These are phyloP conservation scores for Amphiprion clarkii DNA, from an alignment of 2,797 vertebrate species.

Conservation along the genomic window DNA sequence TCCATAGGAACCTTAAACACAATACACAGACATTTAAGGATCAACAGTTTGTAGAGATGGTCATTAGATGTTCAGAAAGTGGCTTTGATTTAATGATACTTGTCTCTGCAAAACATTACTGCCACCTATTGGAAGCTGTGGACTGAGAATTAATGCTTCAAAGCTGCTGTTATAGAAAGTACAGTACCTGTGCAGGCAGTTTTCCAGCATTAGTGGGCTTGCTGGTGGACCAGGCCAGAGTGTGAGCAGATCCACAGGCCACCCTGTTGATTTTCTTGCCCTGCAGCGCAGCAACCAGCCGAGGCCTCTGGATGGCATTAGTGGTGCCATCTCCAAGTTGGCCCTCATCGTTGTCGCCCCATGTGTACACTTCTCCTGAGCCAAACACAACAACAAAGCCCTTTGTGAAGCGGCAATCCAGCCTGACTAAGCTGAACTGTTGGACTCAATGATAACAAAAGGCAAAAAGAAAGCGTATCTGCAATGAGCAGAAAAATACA, in stretches of 20 bases:
- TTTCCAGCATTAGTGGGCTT: slow-evolving; percentile 98
- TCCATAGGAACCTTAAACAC: slow-evolving; percentile 95
- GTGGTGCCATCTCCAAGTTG: slow-evolving; percentile 98
- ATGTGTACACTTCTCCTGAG: slow-evolving; percentile 97
- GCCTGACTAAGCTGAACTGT: neutral
- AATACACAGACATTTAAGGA: slow-evolving; percentile 10
- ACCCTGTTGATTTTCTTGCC: slow-evolving; percentile 99
- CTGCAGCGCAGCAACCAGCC: slow-evolving; percentile 96
- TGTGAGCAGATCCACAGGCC: slow-evolving; percentile 98
- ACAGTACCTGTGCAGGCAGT: slow-evolving; percentile 93
- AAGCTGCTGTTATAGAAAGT: neutral
- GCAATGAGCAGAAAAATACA: neutral
- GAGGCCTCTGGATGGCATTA: slow-evolving; percentile 97
- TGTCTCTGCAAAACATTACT: slow-evolving; percentile 32
- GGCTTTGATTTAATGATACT: neutral
- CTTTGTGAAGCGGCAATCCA: slow-evolving; percentile 20
- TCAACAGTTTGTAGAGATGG: neutral
- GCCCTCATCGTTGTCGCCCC: slow-evolving; percentile 99
- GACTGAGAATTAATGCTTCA: neutral
- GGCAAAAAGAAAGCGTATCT: neutral
- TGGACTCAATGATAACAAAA: neutral
- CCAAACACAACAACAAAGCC: slow-evolving; percentile 51
- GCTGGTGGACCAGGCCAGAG: slow-evolving; percentile 98
- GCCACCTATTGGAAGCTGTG: slow-evolving; percentile 64
- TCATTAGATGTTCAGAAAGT: neutral